These are phyloP conservation scores for Thinocorus orbignyianus DNA, from an alignment of 2,113 vertebrate species.

Conservation along the genomic window DNA sequence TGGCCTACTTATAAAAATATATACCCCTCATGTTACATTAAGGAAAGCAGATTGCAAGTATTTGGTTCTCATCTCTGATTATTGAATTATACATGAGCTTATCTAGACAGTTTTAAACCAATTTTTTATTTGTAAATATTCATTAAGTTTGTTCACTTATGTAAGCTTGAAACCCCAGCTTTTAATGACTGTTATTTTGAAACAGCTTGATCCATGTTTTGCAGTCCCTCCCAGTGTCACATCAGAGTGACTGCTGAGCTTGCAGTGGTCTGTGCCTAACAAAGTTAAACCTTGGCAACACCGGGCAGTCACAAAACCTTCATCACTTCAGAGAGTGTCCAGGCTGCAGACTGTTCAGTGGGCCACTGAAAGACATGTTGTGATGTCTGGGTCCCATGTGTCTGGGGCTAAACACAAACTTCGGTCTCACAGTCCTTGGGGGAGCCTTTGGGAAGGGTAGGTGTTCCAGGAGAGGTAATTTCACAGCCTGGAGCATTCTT, in stretches of 20 bases:
- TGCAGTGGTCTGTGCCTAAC: background rate
- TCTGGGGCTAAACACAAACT: background rate
- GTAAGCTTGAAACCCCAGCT: background rate
- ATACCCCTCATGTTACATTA: background rate
- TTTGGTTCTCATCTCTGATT: background rate
- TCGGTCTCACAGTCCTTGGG: background rate
- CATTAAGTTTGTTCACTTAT: background rate
- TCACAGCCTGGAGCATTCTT: background rate
- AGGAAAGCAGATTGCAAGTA: background rate
- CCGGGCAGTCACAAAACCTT: background rate
- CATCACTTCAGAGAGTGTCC: background rate
- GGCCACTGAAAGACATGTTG: background rate
- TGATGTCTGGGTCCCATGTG: rapidly evolving
- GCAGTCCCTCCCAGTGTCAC: background rate
- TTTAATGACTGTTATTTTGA: background rate
- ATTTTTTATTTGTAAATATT: background rate
- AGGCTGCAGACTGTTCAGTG: too few relatives aligned
- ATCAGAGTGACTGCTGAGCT: background rate
- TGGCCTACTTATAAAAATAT: background rate
- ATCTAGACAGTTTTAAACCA: background rate
- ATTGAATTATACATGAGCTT: background rate
- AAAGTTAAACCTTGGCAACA: background rate
- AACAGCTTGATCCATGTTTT: background rate
- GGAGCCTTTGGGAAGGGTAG: background rate
- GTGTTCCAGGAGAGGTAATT: background rate